Conservation (phyloP, 1,140 invertebrate species). For the Octopus bimaculoides region DNA sequence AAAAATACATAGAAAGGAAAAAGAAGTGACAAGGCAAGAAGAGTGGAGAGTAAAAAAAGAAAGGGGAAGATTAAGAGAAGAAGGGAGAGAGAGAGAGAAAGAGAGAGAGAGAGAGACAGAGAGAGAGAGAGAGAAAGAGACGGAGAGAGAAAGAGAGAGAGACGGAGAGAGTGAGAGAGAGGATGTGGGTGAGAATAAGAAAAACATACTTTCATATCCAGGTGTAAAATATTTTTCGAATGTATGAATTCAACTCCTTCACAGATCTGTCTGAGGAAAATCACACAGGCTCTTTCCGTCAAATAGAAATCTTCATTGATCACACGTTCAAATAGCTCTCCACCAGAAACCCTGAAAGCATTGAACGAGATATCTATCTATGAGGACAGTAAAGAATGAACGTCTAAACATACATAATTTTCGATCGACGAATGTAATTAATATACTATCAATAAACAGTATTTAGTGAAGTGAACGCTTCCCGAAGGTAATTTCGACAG, state of each 20-base stretch:
- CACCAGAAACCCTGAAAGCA: conserved; percentile 82
- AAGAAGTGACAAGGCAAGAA: too few species aligned
- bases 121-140: not conserved
- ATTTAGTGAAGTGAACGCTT: too few species aligned
- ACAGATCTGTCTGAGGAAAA: conserved; percentile 96
- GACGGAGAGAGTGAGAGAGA: not conserved
- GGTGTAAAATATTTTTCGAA: conserved; percentile 86
- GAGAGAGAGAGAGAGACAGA: not conserved
- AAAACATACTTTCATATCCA: conserved; percentile 86
- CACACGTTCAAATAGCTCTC: conserved; percentile 96
- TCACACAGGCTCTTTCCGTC: conserved; percentile 90
- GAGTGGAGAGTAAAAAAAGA: not conserved
- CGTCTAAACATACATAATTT: too few species aligned
- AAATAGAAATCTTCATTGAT: conserved; percentile 97
- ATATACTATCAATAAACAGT: too few species aligned
- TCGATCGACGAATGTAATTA: too few species aligned
- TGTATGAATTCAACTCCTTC: conserved; percentile 97
- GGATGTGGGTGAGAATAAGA: not conserved
- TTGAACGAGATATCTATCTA: too few species aligned
- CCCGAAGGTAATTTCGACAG: too few species aligned
- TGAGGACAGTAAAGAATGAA: too few species aligned
- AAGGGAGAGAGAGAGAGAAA: not conserved
- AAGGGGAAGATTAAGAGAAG: not conserved
- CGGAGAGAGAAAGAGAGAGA: not conserved
- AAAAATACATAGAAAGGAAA: too few species aligned